phyloP scores from a whole-genome alignment of 2,113 vertebrate genomes.

The Xiphias gladius region DNA sequence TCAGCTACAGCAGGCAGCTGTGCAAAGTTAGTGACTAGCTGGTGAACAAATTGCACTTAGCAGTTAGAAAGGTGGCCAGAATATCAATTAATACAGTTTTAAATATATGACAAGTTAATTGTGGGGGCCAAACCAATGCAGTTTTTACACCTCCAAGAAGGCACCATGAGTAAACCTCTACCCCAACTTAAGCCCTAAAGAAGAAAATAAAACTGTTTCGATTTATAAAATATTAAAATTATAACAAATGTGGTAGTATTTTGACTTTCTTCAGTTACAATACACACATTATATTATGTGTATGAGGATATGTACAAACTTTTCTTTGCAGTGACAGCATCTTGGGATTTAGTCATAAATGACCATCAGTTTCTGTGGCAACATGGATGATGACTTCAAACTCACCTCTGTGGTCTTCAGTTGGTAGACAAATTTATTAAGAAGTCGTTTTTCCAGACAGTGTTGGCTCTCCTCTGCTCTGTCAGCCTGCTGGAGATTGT shows the following conservation, averaged over 20 bases:
- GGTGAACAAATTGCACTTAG: no score
- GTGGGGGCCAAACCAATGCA: no score
- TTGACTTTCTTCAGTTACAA: no score
- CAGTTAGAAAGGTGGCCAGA: background rate
- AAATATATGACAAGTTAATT: no score
- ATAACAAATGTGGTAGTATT: background rate
- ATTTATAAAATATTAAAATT: background rate
- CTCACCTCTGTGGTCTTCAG: background rate
- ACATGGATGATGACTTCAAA: background rate
- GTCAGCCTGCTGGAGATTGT: conserved; percentile 26
- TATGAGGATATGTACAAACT: background rate
- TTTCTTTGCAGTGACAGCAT: background rate
- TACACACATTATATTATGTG: no score
- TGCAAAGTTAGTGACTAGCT: no score
- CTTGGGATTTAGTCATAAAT: background rate
- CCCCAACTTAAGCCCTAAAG: no score
- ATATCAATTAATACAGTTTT: background rate
- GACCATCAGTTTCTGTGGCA: background rate
- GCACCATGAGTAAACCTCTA: no score
- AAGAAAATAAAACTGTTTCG: no score
- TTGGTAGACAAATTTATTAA: conserved; percentile 27
- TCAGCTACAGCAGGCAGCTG: no score
- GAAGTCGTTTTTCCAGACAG: background rate
- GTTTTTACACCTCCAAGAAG: no score
- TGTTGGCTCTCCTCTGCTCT: conserved; percentile 19